phyloP scores from a whole-genome alignment of 2,888 invertebrate genomes.

The Zygothrica quintamaculata region DNA sequence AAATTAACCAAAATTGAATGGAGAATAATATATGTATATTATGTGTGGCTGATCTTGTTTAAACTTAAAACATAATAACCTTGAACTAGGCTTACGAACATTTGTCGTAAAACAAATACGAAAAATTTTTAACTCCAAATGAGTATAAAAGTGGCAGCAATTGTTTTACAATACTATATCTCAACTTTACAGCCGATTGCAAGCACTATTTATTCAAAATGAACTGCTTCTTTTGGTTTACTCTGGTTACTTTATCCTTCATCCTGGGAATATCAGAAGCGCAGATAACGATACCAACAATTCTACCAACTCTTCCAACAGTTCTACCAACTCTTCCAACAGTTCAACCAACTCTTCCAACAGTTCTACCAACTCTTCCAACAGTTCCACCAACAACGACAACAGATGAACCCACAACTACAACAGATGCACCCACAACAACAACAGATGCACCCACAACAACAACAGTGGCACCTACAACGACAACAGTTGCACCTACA shows the following conservation, averaged over 20 bases:
- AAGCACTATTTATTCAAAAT: constrained; percentile 1
- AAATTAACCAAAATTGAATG: no score
- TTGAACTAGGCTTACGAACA: constrained; percentile 30
- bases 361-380: no score
- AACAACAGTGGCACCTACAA: background rate
- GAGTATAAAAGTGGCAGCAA: constrained; percentile 16
- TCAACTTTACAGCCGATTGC: background rate
- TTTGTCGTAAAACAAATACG: constrained; percentile 25
- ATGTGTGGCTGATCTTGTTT: background rate
- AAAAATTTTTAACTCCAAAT: constrained; percentile 3
- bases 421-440: no score
- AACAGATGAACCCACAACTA: no score
- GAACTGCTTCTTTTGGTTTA: constrained; percentile 9
- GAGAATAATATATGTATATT: no score
- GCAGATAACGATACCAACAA: background rate
- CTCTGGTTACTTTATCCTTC: constrained; percentile 12
- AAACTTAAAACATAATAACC: constrained; percentile 12
- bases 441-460: background rate
- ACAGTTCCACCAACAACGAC: no score
- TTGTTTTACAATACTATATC: constrained; percentile 4
- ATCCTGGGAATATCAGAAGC: constrained; percentile 6
- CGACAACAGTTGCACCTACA: background rate
- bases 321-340: no score
- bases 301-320: no score
- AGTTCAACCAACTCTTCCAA: no score